Percentiles rank a stretch among this genome's conserved stretches.
Conservation (phyloP, 2,797 vertebrate genomes). For the Masticophis lateralis region DNA sequence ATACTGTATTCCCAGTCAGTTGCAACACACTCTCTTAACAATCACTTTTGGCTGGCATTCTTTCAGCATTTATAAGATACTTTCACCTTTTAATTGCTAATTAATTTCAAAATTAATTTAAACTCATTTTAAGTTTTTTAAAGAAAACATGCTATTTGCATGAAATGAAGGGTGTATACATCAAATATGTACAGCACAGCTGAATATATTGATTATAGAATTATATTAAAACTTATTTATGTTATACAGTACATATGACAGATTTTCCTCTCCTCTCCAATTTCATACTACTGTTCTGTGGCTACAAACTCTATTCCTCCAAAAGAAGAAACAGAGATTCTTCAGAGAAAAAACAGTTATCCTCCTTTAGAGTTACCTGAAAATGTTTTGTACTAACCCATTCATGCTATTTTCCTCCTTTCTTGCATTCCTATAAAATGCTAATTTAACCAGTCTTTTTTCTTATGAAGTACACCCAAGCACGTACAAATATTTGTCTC, state of each 20-base stretch:
- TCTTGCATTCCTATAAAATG: conserved; percentile 32
- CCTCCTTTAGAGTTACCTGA: background rate
- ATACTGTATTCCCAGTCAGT: background rate
- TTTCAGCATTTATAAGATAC: background rate
- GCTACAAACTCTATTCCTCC: conserved; percentile 1
- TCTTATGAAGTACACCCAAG: conserved; percentile 33
- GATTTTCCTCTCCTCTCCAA: background rate
- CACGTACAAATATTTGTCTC: conserved; percentile 29
- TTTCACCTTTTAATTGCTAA: background rate
- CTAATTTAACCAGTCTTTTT: conserved; percentile 38
- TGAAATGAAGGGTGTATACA: background rate
- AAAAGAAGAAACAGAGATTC: background rate
- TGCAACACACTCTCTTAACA: background rate
- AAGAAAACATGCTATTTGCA: background rate
- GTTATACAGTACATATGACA: background rate
- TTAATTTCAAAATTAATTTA: background rate
- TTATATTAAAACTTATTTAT: conserved; percentile 9
- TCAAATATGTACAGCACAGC: conserved; percentile 7
- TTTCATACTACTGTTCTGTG: background rate
- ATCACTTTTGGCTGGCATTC: background rate
- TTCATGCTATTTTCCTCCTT: background rate
- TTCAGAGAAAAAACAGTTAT: fast-evolving
- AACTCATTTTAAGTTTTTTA: background rate
- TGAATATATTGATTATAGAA: background rate
- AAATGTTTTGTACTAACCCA: background rate